Conservation (phyloP, 2,797 vertebrate genomes). For the Leucoraja ocellata region DNA sequence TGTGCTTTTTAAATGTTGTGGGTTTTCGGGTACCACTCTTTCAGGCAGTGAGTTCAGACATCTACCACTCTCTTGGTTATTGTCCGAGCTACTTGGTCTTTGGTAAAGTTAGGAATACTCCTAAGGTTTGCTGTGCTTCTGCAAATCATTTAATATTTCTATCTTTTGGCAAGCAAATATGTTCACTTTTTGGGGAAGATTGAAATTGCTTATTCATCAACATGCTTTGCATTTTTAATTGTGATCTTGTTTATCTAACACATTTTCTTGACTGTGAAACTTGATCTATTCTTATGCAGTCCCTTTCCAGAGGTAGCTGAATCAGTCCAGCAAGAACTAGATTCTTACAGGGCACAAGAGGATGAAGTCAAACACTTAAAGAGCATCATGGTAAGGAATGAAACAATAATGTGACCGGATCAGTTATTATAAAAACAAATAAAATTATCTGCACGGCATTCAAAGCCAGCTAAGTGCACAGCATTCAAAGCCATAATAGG, state of each 20-base stretch:
- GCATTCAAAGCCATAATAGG: not conserved
- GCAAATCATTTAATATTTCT: not conserved
- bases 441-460: not conserved
- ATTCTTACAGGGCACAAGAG: conserved; percentile 89
- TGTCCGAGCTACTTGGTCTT: not conserved
- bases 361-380: conserved; percentile 94
- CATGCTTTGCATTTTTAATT: not conserved
- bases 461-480: not conserved
- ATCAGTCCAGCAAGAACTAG: conserved; percentile 89
- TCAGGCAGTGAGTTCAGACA: too few relatives aligned
- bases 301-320: conserved; percentile 96
- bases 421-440: not conserved
- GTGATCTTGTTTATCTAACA: not conserved
- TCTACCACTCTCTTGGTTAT: not conserved
- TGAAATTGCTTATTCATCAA: not conserved
- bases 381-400: conserved; percentile 81
- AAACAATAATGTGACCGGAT: not conserved
- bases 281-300: conserved; percentile 58
- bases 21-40: too few relatives aligned
- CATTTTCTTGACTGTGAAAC: not conserved
- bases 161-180: not conserved
- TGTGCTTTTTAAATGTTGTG: too few relatives aligned
- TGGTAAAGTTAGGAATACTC: not conserved
- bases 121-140: not conserved
- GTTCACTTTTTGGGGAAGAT: not conserved